Conservation (phyloP, 2,797 vertebrate species). For the Mormyrops boulengeri region DNA sequence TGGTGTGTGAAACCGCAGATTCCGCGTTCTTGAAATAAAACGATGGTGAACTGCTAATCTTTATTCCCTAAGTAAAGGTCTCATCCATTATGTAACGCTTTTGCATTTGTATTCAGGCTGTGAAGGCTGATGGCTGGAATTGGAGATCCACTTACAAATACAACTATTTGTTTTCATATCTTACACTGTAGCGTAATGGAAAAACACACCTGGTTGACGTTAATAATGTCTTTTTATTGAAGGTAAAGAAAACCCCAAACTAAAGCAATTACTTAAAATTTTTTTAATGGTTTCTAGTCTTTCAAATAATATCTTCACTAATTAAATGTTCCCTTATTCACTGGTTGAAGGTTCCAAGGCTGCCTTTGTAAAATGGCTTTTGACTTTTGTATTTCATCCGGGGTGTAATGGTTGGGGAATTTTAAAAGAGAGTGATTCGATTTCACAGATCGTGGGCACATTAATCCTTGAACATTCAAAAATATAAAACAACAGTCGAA, state of each 20-base stretch:
- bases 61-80: conserved; percentile 64
- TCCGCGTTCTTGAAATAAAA: conserved; percentile 60
- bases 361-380: conserved; percentile 42
- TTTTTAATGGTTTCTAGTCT: conserved; percentile 33
- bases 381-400: conserved; percentile 44
- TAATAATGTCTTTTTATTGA: conserved; percentile 33
- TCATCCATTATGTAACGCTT: conserved; percentile 72
- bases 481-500: neutral
- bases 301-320: conserved; percentile 54
- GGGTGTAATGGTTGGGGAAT: conserved; percentile 37
- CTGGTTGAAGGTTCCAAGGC: conserved; percentile 24
- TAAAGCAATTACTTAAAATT: conserved; percentile 36
- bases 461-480: conserved; percentile 10
- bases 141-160: conserved; percentile 50
- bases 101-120: conserved; percentile 69
- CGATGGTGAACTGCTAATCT: conserved; percentile 68
- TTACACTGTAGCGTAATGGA: conserved; percentile 28
- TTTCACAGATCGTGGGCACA: conserved; percentile 4
- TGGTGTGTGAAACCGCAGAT: conserved; percentile 44
- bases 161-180: conserved; percentile 47
- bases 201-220: conserved; percentile 20
- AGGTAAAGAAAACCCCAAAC: conserved; percentile 36
- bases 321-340: conserved; percentile 36
- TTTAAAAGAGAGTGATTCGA: conserved; percentile 24
- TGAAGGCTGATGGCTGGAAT: conserved; percentile 51